Evolutionary conservation across 2,113 vertebrate species (phyloP).

Genomic region (Cynopterus brachyotis): DNA sequence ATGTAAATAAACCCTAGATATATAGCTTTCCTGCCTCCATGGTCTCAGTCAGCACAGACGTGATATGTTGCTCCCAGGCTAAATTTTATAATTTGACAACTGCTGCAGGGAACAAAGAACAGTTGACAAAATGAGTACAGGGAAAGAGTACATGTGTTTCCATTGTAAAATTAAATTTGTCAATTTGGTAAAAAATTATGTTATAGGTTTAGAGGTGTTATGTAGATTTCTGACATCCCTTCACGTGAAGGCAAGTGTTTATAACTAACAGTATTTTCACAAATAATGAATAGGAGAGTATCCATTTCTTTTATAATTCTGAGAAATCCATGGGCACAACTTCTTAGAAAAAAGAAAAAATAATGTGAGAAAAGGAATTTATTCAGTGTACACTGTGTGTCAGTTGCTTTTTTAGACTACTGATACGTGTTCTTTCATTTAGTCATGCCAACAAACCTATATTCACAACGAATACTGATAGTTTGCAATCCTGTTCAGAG

Average conservation of each 20-base stretch:
- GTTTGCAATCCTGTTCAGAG: neutral
- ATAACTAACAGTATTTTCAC: neutral
- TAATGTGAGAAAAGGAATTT: neutral
- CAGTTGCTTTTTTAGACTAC: neutral
- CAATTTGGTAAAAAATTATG: slow-evolving; percentile 27
- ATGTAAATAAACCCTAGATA: neutral
- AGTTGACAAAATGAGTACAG: neutral
- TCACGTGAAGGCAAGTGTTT: neutral
- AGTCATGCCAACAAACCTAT: neutral
- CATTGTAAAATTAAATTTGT: slow-evolving; percentile 34
- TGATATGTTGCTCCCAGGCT: slow-evolving; percentile 2
- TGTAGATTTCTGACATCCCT: neutral
- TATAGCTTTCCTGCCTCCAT: neutral
- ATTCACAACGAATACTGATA: neutral
- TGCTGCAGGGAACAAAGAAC: slow-evolving; percentile 14
- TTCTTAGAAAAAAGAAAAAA: neutral
- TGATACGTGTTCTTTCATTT: neutral
- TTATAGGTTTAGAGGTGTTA: neutral
- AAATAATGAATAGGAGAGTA: neutral
- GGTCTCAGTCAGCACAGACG: slow-evolving; percentile 6
- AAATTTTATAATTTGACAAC: slow-evolving; percentile 50
- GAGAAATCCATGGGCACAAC: neutral
- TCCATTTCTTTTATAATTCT: neutral
- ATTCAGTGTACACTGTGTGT: neutral
- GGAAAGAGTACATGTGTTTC: slow-evolving; percentile 3